Evolutionary conservation across 2,113 vertebrate genomes (phyloP).

Genomic region (Nerophis lumbriciformis): DNA sequence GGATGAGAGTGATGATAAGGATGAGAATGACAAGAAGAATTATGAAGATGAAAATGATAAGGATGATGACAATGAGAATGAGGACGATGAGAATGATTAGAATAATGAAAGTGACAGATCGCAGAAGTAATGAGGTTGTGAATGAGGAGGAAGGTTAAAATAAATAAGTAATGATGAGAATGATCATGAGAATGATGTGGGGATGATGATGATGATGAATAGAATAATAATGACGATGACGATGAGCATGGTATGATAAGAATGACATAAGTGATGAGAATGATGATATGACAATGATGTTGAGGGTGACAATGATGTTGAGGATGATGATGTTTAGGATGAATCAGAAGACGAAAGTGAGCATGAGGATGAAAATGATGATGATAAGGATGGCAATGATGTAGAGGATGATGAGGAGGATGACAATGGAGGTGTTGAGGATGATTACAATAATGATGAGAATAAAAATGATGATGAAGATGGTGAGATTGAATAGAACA

Average conservation of each 20-base stretch:
- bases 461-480: background rate
- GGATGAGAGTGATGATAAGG: background rate
- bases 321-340: background rate
- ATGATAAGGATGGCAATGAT: background rate
- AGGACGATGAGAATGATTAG: background rate
- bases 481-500: background rate
- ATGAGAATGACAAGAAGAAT: background rate
- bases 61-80: background rate
- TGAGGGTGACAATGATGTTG: background rate
- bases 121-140: too few relatives aligned
- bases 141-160: too few relatives aligned
- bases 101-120: too few relatives aligned
- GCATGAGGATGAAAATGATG: background rate
- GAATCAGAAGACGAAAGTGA: too few relatives aligned
- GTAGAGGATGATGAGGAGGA: too few relatives aligned
- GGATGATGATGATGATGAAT: too few relatives aligned
- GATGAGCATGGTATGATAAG: background rate
- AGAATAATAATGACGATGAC: background rate
- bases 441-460: background rate
- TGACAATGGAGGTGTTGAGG: too few relatives aligned
- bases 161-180: background rate
- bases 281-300: too few relatives aligned
- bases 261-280: too few relatives aligned
- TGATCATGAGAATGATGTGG: too few relatives aligned
- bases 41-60: background rate